These are phyloP conservation scores for Ichneumoninae sp. DNA, from an alignment of 2,888 invertebrate genomes.

Conservation along the genomic window DNA sequence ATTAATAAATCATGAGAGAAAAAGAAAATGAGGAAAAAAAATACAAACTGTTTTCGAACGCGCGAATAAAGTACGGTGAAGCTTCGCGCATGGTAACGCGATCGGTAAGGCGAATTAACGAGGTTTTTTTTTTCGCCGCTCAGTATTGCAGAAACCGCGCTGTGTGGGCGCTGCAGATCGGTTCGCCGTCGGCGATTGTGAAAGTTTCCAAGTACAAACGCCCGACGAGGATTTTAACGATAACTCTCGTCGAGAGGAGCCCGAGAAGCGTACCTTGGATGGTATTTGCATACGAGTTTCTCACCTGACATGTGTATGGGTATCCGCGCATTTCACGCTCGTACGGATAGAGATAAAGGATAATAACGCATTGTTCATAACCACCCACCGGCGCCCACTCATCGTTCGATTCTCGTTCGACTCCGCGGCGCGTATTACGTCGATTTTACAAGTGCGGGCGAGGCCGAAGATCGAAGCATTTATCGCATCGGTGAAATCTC, in stretches of 20 bases:
- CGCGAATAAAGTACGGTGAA: constrained; percentile 3
- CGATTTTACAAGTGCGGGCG: constrained; percentile 22
- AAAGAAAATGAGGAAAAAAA: constrained; percentile 12
- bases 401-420: constrained; percentile 48
- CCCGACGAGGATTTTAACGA: background rate
- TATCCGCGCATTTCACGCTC: constrained; percentile 15
- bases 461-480: constrained; percentile 28
- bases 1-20: constrained; percentile 37
- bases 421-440: constrained; percentile 36
- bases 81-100: constrained; percentile 21
- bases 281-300: constrained; percentile 32
- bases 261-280: background rate
- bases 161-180: constrained; percentile 61
- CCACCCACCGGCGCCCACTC: constrained; percentile 74
- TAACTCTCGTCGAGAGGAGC: constrained; percentile 20
- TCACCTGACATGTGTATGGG: constrained; percentile 32
- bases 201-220: constrained; percentile 55
- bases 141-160: constrained; percentile 40
- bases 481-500: constrained; percentile 40
- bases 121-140: constrained; percentile 33
- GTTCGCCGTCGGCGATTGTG: constrained; percentile 51
- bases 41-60: background rate
- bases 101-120: constrained; percentile 48
- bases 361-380: constrained; percentile 65
- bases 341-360: constrained; percentile 60